Base-by-base conservation (phyloP, 2,797 vertebrate genomes). In the Squalus acanthias region DNA sequence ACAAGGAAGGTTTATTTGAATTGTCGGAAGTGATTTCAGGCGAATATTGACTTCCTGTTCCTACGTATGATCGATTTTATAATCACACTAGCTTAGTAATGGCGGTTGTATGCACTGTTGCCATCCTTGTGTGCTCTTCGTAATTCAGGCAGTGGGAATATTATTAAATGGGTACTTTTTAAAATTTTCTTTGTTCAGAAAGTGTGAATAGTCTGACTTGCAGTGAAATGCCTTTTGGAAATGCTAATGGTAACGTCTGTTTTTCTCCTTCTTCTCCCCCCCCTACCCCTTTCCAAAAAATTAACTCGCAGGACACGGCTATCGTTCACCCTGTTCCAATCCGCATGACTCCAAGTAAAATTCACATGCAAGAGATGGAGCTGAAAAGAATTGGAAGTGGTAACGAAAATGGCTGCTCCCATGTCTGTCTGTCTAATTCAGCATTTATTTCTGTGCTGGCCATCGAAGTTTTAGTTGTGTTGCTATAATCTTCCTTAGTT, bases 321-420 rank as follows among this genome's bases (percentile, higher is more conserved):
- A 99, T 99, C 96, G 99, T 99, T 96, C 99, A 99, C 97, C 99
- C 99, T 3, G 99, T 99, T 97, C 99, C 99, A 96, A 99, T 99
- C 97, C 98, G 99, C 96, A 99, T 99, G 99, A 99, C 99, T 26
- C 99, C 99, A 97, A 99, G 99, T 98, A 99, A 99, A 98, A 99
- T 99, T 97, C 99, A 99, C 97, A 99, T 99, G 99, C 99, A 99
- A 98, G 99, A 99, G 98, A 99, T 99, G 99, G 99, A 99, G 97
- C 98, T 99, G 96, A 99, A 99, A 97, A 99, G 99, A 97, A 99
- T 99, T 53, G 98, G 98, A 98, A 99, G 98, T 53, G 99, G 99
- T 99, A 98, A 98, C 97, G 39, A 74, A 96, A 76, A 95, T 53
- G 94, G 50, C 94, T 57, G 91, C 91, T 93, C 91, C 91, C 65